phyloP scores from a whole-genome alignment of 1,140 invertebrate species.

The Drosophila funebris region DNA sequence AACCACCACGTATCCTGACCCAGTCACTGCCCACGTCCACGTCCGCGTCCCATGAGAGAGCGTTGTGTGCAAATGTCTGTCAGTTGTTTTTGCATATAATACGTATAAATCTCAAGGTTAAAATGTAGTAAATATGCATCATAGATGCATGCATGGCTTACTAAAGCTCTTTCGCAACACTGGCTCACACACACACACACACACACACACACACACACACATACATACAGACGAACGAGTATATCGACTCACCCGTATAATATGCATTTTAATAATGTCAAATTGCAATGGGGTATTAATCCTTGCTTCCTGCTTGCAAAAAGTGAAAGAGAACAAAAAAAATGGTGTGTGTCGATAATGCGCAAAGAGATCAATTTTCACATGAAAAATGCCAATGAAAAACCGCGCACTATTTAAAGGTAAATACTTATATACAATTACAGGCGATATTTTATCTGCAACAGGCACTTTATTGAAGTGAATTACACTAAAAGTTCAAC shows the following conservation, averaged over 20 bases:
- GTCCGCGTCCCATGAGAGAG: not conserved
- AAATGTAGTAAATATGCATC: conserved; percentile 71
- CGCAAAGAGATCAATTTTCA: conserved; percentile 37
- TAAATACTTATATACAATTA: not conserved
- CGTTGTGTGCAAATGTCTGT: conserved; percentile 33
- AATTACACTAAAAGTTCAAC: not conserved
- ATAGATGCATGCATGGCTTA: conserved; percentile 47
- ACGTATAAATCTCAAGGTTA: conserved; percentile 75
- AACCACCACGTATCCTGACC: not conserved
- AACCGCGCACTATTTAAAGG: not conserved
- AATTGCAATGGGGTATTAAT: conserved; percentile 45
- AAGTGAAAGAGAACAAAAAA: conserved; percentile 8
- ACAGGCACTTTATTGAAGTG: not conserved
- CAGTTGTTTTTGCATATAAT: conserved; percentile 55
- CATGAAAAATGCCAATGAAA: not conserved
- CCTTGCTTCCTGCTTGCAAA: conserved; percentile 31
- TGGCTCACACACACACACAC: conserved; percentile 13
- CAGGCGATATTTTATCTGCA: not conserved
- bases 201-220: not conserved
- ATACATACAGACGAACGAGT: not conserved
- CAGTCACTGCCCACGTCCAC: not conserved
- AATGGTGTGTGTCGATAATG: not conserved
- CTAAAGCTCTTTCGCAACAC: conserved; percentile 34
- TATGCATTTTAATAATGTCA: conserved; percentile 67
- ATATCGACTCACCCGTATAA: conserved; percentile 31